These are phyloP conservation scores for Corynorhinus townsendii DNA, from an alignment of 2,113 vertebrate species.

Conservation along the genomic window DNA sequence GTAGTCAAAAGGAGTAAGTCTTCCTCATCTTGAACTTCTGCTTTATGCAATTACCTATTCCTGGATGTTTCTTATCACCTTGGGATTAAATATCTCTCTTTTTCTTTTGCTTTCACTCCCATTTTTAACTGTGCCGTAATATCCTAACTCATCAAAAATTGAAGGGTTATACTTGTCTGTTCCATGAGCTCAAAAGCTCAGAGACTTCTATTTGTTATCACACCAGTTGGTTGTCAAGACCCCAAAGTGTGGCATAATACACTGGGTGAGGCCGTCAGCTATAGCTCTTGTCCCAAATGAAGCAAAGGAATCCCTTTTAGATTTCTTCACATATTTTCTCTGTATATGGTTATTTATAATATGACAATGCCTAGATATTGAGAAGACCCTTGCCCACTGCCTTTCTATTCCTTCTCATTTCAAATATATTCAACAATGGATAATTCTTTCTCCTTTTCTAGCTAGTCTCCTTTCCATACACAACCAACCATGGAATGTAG, in stretches of 20 bases:
- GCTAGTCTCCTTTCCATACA: background rate
- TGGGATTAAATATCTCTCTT: background rate
- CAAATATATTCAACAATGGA: background rate
- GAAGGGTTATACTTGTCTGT: fast-evolving
- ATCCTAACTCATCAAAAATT: background rate
- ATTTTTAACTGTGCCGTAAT: background rate
- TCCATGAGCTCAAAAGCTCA: background rate
- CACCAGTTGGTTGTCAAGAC: background rate
- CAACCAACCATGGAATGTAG: background rate
- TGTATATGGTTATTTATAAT: background rate
- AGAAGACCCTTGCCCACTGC: background rate
- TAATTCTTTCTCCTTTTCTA: background rate
- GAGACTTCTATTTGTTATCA: background rate
- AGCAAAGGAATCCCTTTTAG: background rate
- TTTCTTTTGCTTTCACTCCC: background rate
- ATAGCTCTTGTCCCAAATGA: background rate
- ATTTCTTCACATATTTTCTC: background rate
- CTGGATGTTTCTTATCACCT: background rate
- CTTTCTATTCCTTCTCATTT: background rate
- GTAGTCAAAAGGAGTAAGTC: background rate
- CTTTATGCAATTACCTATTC: background rate
- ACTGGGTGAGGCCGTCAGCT: background rate
- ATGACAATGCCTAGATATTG: background rate
- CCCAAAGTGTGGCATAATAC: background rate
- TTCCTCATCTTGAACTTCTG: background rate